Evolutionary conservation across 2,797 vertebrate species (phyloP).

Genomic region (Enteromius unitaeniatus): DNA sequence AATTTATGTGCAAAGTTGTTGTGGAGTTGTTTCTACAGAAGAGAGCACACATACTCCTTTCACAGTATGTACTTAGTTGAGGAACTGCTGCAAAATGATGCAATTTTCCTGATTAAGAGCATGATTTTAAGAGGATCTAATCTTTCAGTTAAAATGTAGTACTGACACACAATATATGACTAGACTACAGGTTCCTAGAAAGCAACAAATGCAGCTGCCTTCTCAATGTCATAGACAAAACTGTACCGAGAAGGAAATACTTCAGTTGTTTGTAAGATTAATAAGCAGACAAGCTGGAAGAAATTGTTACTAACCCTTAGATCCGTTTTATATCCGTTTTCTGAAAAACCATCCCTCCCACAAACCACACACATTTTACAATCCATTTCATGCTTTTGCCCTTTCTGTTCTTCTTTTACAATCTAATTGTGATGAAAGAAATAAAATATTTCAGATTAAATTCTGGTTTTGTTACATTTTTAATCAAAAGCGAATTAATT

Average conservation of each 20-base stretch:
- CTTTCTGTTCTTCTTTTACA: not conserved
- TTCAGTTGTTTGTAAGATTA: not conserved
- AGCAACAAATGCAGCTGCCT: not conserved
- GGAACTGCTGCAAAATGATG: not conserved
- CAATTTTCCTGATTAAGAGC: not conserved
- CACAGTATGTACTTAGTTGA: not conserved
- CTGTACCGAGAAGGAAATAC: not conserved
- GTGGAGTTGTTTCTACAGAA: not conserved
- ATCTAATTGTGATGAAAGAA: not conserved
- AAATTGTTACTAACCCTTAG: not conserved
- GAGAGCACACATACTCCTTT: not conserved
- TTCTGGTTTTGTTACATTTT: constrained; percentile 41
- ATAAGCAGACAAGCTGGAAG: not conserved
- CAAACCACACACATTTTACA: not conserved
- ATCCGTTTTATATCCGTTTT: not conserved
- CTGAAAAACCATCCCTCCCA: not conserved
- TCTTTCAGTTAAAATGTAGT: not conserved
- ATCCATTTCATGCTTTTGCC: not conserved
- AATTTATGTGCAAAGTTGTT: too few relatives aligned
- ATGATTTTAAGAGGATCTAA: not conserved
- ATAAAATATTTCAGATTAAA: not conserved
- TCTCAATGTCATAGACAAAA: not conserved
- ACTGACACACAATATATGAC: not conserved
- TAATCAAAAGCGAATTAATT: constrained; percentile 28
- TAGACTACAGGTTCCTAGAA: not conserved